phyloP scores from a whole-genome alignment of 2,888 invertebrate genomes.

The Microctonus hyperodae region DNA sequence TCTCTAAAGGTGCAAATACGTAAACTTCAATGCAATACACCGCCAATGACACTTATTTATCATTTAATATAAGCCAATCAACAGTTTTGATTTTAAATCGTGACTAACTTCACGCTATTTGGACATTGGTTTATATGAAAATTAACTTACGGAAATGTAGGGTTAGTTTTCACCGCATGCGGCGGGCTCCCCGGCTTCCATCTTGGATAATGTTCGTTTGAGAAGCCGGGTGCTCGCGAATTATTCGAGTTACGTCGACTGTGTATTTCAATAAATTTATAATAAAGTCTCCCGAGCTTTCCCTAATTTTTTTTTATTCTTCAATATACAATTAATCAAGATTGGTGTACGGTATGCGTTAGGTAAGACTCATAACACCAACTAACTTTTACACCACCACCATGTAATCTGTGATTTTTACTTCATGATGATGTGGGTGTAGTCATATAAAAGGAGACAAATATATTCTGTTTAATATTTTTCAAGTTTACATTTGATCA shows the following conservation, averaged over 20 bases:
- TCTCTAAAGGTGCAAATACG: background rate
- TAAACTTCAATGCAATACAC: slow-evolving; percentile 12
- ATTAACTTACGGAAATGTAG: slow-evolving; percentile 23
- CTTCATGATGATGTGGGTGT: slow-evolving; percentile 11
- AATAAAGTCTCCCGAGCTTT: slow-evolving; percentile 45
- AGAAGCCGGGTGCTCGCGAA: slow-evolving; percentile 73
- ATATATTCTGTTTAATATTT: background rate
- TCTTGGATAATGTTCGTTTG: slow-evolving; percentile 78
- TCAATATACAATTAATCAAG: slow-evolving; percentile 59
- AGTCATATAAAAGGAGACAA: slow-evolving; percentile 14
- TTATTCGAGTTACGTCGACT: slow-evolving; percentile 56
- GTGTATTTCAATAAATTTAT: slow-evolving; percentile 49
- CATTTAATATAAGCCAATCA: slow-evolving; percentile 17
- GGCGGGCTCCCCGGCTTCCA: slow-evolving; percentile 79
- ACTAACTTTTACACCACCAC: background rate
- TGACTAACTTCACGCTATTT: slow-evolving; percentile 10
- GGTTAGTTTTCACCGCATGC: slow-evolving; percentile 62
- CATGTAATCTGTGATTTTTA: slow-evolving; percentile 15
- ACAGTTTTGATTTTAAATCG: background rate
- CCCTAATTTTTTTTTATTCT: slow-evolving; percentile 45
- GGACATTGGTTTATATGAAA: slow-evolving; percentile 4
- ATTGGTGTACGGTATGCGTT: slow-evolving; percentile 75
- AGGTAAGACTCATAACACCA: slow-evolving; percentile 64
- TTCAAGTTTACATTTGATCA: background rate
- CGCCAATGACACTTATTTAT: slow-evolving; percentile 16